Evolutionary conservation across 2,888 invertebrate species (phyloP).

Genomic region (Dysmachus trigonus): DNA sequence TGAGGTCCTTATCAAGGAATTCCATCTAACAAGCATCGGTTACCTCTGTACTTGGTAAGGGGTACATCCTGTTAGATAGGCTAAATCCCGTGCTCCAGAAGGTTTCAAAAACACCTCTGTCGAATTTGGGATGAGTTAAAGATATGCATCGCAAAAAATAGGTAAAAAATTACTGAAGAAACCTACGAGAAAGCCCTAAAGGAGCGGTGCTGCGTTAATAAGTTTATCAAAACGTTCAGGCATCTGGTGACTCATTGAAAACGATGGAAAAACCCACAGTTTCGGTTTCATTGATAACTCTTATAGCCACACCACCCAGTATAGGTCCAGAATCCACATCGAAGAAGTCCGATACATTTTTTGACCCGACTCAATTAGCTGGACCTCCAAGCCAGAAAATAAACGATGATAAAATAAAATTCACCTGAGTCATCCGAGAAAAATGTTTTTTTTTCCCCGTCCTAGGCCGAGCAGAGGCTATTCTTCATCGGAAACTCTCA

Average conservation of each 20-base stretch:
- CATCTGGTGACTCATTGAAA: neutral
- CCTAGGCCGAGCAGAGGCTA: neutral
- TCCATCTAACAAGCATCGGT: constrained; percentile 2
- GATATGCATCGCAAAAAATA: neutral
- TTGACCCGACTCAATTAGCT: neutral
- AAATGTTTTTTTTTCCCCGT: neutral
- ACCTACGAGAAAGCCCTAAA: neutral
- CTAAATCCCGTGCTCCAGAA: neutral
- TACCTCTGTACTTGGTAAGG: neutral
- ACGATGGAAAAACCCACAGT: neutral
- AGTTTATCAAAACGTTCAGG: neutral
- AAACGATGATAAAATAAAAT: neutral
- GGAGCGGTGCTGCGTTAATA: neutral
- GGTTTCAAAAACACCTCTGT: neutral
- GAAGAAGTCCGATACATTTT: neutral
- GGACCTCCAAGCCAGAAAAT: neutral
- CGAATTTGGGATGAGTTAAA: neutral
- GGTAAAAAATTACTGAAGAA: neutral
- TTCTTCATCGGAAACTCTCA: neutral
- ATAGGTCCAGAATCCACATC: neutral
- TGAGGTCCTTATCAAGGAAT: neutral
- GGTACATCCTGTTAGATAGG: neutral
- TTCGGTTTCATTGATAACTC: neutral
- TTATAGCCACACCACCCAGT: neutral
- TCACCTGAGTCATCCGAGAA: neutral